A percentile compares a stretch with the other conserved stretches of the same genome.
Conservation (phyloP, 2,113 vertebrate genomes). For the Pseudonaja textilis region DNA sequence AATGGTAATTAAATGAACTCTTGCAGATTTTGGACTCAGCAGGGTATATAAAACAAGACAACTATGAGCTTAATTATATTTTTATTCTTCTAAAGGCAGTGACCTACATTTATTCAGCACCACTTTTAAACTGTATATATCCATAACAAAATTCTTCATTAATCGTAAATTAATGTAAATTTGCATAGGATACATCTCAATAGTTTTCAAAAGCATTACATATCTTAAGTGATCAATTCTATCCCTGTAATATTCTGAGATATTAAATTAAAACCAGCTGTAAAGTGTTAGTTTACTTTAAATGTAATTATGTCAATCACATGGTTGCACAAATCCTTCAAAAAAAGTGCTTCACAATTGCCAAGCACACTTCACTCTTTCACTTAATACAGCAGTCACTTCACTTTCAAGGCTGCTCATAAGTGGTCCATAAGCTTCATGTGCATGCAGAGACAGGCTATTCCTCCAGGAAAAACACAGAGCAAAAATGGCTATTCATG, state of each 20-base stretch:
- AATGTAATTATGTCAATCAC: neutral
- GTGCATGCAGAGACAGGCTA: neutral
- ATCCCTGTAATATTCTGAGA: conserved; percentile 25
- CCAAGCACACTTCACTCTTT: neutral
- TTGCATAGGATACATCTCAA: conserved; percentile 43
- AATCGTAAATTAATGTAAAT: conserved; percentile 7
- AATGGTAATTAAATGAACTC: neutral
- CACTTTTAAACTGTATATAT: conserved; percentile 13
- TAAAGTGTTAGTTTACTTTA: neutral
- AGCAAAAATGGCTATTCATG: neutral
- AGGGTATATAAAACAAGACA: neutral
- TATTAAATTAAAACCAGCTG: conserved; percentile 1
- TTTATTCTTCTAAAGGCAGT: neutral
- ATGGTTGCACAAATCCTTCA: neutral
- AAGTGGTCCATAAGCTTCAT: neutral
- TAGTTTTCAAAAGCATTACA: conserved; percentile 25
- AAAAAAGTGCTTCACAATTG: neutral
- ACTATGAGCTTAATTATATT: neutral
- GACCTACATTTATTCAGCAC: neutral
- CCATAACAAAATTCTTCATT: neutral
- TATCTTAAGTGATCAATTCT: conserved; percentile 40
- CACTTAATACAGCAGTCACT: neutral
- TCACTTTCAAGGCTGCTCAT: neutral
- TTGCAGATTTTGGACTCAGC: neutral
- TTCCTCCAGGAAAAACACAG: neutral